Evolutionary conservation across 2,797 vertebrate genomes (phyloP), one percentile per base, ranked within the genome.

Genomic region (Hyperoplus lanceolatus): DNA sequence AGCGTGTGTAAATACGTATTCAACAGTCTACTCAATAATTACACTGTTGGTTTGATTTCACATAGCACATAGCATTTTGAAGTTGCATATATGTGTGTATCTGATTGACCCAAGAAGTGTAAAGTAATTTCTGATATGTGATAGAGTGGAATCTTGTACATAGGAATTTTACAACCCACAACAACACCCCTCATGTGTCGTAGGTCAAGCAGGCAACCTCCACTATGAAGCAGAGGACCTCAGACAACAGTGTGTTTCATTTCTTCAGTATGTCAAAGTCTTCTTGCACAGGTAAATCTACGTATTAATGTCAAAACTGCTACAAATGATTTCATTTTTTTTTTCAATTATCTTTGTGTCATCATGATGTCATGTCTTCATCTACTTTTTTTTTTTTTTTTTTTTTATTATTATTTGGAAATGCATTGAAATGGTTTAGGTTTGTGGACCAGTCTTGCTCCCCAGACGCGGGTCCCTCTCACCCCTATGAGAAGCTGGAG

Each of bases 191-290:
- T 68, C 48, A 38, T 83, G 49, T 88, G 59, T 95, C 93, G 80
- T 72, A 99, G 98, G 96, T 82, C 96, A 97, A 90, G 95, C 96
- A 70, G 93, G 95, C 59, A 95, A 80, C 64, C 93, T 97, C n/a
- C 98, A 99, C 82, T 94, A 92, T 89, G 97, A 98, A 89, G 97
- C 98, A 36, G 96, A 96, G 45, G 95, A 94, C 71, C 94, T 98
- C 64, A 96, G 97, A 65, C 95, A 93, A 42, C 96, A 97, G 8
- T 99, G 98, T 86, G 80, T 96, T 73, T 86, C 87, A 18, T 99
- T 99, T 91, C 95, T 99, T 85, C 96, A 97, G 82, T 99, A 99
- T 86, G 90, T 99, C 64, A 99, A 98, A 93, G 96, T 97, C 85
- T 99, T 97, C 90, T 75, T 98, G 86, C 96, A 97, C 95, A 99